Base-by-base conservation (phyloP, 2,113 vertebrate genomes). In the Anas platyrhynchos region DNA sequence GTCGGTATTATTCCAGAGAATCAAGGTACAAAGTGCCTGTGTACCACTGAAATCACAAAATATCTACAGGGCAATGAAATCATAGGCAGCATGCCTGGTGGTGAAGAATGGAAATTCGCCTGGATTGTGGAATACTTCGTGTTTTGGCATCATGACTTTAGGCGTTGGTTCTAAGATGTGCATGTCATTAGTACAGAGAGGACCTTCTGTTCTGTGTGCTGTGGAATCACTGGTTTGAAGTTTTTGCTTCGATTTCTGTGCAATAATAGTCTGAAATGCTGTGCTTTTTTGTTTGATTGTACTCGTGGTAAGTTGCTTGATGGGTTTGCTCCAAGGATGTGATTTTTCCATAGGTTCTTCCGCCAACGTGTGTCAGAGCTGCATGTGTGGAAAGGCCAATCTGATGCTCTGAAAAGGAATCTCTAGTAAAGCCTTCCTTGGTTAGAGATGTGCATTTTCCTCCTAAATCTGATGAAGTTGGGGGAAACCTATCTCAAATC, bases 331-430 rank as follows among this genome's bases (percentile, higher is more conserved):
- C 36, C 55, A 38, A 31, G 15, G 5, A 36, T 78, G 31, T 74
- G 52, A n/a, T 67, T 93, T 86, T 16, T 43, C 36, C 20, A 32
- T 55, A 46, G 34, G 8, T 77, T 84, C 46, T 56, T 71, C 61
- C 76, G 67, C 1, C 41, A 71, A 4, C 26, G 31, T 6, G 0
- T 50, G 32, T 31, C 75, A 2, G 0, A 46, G 55, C 13, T 54
- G 62, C 8, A 25, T 15, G 31, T 76, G 34, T 62, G 78, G 58
- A 73, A 73, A 41, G 74, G 67, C 71, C 1, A 11, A 48, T 75
- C 54, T 43, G 11, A 56, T 83, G 48, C 31, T 77, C 31, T 55
- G 62, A 52, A 36, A 55, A 69, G 38, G 52, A 74, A 34, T 41
- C 50, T 61, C 1, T 43, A 67, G 82, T 36, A 67, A 92, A 84